phyloP scores from a whole-genome alignment of 1,140 invertebrate genomes.

The Musca domestica region DNA sequence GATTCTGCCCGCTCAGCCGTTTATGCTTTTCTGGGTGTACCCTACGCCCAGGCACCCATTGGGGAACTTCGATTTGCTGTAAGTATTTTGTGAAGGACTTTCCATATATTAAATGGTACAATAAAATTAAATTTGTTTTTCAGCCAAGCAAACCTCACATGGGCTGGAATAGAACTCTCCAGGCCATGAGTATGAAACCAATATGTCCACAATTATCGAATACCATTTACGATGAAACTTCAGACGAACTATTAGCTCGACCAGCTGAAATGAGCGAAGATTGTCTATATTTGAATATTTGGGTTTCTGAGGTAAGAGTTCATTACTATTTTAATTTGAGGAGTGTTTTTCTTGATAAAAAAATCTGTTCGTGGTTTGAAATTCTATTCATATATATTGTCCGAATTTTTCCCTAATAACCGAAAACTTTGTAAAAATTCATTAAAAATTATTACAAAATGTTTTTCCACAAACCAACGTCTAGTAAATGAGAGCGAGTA shows the following conservation, averaged over 20 bases:
- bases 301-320: slow-evolving; percentile 56
- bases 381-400: no score
- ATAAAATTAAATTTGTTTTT: slow-evolving; percentile 2
- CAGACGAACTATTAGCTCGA: slow-evolving; percentile 33
- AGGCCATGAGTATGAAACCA: slow-evolving; percentile 55
- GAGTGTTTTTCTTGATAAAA: background rate
- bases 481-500: no score
- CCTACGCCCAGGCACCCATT: slow-evolving; percentile 65
- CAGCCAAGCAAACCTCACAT: slow-evolving; percentile 55
- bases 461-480: no score
- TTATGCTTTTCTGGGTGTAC: slow-evolving; percentile 66
- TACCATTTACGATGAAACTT: slow-evolving; percentile 47
- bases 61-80: slow-evolving; percentile 62
- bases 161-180: slow-evolving; percentile 56
- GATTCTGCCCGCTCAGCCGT: slow-evolving; percentile 55
- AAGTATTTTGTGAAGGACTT: no score
- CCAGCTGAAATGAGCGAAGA: slow-evolving; percentile 53
- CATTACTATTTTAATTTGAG: background rate
- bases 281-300: slow-evolving; percentile 60
- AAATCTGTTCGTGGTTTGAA: no score
- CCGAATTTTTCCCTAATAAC: no score
- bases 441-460: background rate
- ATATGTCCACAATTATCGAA: slow-evolving; percentile 57
- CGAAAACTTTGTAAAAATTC: background rate
- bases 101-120: background rate